phyloP scores from a whole-genome alignment of 2,113 vertebrate species.

The Takifugu bimaculatus region DNA sequence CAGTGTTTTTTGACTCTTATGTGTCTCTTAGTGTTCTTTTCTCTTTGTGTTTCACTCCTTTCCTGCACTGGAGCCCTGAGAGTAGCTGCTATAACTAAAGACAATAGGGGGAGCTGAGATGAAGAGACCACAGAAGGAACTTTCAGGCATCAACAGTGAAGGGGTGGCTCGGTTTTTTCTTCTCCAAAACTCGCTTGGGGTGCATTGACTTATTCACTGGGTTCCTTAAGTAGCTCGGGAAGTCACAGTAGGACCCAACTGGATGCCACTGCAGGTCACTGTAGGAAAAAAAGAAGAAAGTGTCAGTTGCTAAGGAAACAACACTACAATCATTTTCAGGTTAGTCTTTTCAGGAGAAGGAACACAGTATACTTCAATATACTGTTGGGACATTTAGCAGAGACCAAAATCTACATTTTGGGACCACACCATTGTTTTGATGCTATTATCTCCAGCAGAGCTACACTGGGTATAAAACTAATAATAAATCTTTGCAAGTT shows the following conservation, averaged over 20 bases:
- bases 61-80: constrained; percentile 36
- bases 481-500: too few relatives aligned
- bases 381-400: too few relatives aligned
- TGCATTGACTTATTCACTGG: constrained; percentile 35
- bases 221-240: constrained; percentile 24
- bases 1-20: constrained; percentile 28
- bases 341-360: not conserved
- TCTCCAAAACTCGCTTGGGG: constrained; percentile 32
- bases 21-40: not conserved
- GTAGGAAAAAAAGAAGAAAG: constrained; percentile 39
- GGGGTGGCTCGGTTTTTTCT: constrained; percentile 21
- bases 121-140: constrained; percentile 34
- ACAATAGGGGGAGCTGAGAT: constrained; percentile 22
- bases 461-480: too few relatives aligned
- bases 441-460: too few relatives aligned
- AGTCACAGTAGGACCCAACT: constrained; percentile 21
- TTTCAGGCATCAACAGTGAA: constrained; percentile 50
- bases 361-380: too few relatives aligned
- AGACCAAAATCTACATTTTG: too few relatives aligned
- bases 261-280: constrained; percentile 34
- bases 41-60: constrained; percentile 42
- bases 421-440: too few relatives aligned
- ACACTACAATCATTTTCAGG: not conserved
- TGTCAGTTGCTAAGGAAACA: constrained; percentile 23
- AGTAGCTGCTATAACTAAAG: constrained; percentile 38